Conservation (phyloP, 2,113 vertebrate species). For the Brienomyrus longianalis region DNA sequence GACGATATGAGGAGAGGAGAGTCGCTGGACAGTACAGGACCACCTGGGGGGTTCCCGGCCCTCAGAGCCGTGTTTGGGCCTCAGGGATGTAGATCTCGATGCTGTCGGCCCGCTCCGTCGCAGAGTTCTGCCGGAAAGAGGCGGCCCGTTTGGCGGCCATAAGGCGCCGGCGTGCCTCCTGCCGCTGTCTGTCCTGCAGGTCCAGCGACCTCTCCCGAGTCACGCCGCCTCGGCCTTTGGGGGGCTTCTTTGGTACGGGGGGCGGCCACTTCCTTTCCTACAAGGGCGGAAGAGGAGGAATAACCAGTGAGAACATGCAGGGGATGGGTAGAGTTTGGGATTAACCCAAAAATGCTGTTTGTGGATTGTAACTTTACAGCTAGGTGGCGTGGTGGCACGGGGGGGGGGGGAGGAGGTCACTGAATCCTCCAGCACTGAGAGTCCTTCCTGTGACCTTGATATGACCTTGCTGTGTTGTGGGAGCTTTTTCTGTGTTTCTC, state of each 20-base stretch:
- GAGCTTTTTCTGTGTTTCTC: background rate
- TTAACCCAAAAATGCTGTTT: background rate
- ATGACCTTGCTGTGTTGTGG: background rate
- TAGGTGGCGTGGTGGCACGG: background rate
- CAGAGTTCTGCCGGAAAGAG: conserved; percentile 92
- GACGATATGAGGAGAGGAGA: conserved; percentile 7
- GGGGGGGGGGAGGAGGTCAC: background rate
- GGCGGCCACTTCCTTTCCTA: conserved; percentile 90
- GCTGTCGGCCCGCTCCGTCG: conserved; percentile 90
- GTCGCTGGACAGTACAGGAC: background rate
- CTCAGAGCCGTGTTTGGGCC: conserved; percentile 94
- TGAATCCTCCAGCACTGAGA: background rate
- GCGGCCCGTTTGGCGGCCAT: conserved; percentile 93
- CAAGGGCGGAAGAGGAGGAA: background rate
- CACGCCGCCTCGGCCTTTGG: conserved; percentile 79
- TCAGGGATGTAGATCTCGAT: conserved; percentile 98
- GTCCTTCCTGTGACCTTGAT: background rate
- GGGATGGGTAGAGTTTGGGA: background rate
- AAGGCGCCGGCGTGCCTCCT: conserved; percentile 87
- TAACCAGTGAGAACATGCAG: background rate
- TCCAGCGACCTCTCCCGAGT: conserved; percentile 89
- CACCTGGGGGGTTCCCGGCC: conserved; percentile 40
- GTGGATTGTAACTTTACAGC: background rate
- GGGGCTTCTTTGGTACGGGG: conserved; percentile 85
- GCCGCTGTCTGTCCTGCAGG: conserved; percentile 90